Base-by-base conservation (phyloP, 2,797 vertebrate genomes). In the Hyperoplus lanceolatus region DNA sequence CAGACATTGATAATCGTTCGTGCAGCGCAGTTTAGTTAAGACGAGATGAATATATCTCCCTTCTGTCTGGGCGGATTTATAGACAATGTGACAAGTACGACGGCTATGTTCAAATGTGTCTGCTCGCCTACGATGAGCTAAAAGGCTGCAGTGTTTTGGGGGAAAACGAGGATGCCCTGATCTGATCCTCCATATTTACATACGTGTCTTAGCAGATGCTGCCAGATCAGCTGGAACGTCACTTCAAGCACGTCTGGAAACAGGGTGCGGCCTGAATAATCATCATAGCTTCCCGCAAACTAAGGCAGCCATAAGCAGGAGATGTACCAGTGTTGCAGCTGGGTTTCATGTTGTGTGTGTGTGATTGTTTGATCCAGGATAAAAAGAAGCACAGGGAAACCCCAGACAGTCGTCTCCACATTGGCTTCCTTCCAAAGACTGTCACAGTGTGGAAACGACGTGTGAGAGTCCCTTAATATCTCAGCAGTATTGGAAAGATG, bases 281-380 rank as follows among this genome's bases (percentile, higher is more conserved):
- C 71, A 85, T 82, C 79, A 85, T 21, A 75, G 79, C 66, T 67
- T 79, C 76, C 76, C 70, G 59, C 53, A 84, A 90, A 82, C n/a
- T n/a, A n/a, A 77, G 60, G 55, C 38, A 81, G 77, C 71, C 81
- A 64, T 79, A 81, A 87, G 75, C 64, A 87, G 79, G 72, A 57
- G 82, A 81, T 81, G 70, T 53, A 42, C 11, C 4, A 1, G 57
- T 41, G 82, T 76, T 38, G 54, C 70, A 29, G 10, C 42, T 80
- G 82, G 29, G 29, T 80, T 85, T 90, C 80, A 79, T 84, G 78
- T 84, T 72, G 76, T 81, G 75, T 73, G 69, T 73, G 69, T 83
- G 80, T 69, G 77, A 90, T 82, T 84, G 87, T 91, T 90, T 89
- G 92, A 91, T 88, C 75, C 70, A 2, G 75, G 74, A 89, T 90